Evolutionary conservation across 2,888 invertebrate species (phyloP).

Genomic region (Drosophila neotestacea): DNA sequence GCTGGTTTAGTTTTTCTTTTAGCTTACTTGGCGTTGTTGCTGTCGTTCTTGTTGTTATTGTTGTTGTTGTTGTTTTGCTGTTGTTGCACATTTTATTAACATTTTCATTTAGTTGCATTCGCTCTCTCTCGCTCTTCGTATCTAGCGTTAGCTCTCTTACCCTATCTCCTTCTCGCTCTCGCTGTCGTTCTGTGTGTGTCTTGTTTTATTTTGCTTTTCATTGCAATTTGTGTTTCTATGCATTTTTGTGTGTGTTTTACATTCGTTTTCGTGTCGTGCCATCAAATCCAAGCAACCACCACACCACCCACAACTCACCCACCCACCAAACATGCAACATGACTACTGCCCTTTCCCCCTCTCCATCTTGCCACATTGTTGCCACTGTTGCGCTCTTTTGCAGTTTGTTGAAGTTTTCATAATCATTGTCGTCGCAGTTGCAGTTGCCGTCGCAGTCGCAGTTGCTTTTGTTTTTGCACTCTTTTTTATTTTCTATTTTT

Average conservation of each 20-base stretch:
- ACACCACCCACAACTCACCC: conserved; percentile 37
- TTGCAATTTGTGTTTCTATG: conserved; percentile 80
- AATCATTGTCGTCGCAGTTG: conserved; percentile 22
- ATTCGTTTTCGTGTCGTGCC: conserved; percentile 72
- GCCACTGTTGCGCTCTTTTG: conserved; percentile 18
- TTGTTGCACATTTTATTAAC: conserved; percentile 72
- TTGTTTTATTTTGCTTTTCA: conserved; percentile 71
- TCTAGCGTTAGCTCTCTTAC: not conserved
- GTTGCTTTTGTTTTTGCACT: conserved; percentile 44
- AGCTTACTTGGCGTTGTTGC: conserved; percentile 64
- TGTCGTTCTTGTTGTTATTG: conserved; percentile 35
- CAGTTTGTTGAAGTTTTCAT: conserved; percentile 40
- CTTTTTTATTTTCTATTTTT: conserved; percentile 28
- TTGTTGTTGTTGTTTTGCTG: conserved; percentile 21
- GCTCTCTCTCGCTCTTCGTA: conserved; percentile 16
- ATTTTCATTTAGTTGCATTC: conserved; percentile 74
- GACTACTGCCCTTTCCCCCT: conserved; percentile 7
- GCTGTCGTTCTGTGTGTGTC: conserved; percentile 10
- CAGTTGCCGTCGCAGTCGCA: conserved; percentile 9
- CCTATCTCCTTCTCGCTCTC: conserved; percentile 22
- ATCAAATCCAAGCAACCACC: conserved; percentile 14
- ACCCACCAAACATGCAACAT: not conserved
- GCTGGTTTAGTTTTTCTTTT: conserved; percentile 77
- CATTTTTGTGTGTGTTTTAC: conserved; percentile 81
- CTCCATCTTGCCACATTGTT: conserved; percentile 45